phyloP scores from a whole-genome alignment of 2,113 vertebrate genomes.

The Cyprinodon tularosa region DNA sequence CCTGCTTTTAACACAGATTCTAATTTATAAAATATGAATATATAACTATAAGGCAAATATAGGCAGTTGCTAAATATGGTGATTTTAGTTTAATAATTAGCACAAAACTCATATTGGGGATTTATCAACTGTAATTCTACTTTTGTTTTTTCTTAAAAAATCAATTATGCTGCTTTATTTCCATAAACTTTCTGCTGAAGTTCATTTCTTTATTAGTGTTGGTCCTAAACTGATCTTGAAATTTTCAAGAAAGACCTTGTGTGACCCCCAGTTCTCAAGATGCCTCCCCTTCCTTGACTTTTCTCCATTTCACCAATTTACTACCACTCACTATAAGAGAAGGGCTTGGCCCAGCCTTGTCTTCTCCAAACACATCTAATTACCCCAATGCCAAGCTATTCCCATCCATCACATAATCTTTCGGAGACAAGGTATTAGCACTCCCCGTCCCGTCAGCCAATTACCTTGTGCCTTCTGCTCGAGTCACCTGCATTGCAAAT shows the following conservation, averaged over 20 bases:
- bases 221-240: slow-evolving; percentile 27
- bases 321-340: slow-evolving; percentile 70
- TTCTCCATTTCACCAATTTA: slow-evolving; percentile 21
- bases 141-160: not conserved
- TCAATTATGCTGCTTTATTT: not conserved
- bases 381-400: slow-evolving; percentile 85
- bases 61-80: too few species aligned
- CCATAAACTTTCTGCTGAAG: not conserved
- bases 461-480: slow-evolving; percentile 86
- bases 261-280: slow-evolving; percentile 44
- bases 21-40: not conserved
- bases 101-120: not conserved
- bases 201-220: not conserved
- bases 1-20: not conserved
- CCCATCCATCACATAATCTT: slow-evolving; percentile 86
- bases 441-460: slow-evolving; percentile 88
- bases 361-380: slow-evolving; percentile 86
- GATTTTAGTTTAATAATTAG: too few species aligned
- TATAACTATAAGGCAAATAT: too few species aligned
- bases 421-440: slow-evolving; percentile 83
- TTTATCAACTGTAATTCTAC: not conserved
- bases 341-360: slow-evolving; percentile 62
- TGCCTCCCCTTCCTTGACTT: slow-evolving; percentile 43
- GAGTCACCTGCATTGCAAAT: slow-evolving; percentile 94
- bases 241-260: slow-evolving; percentile 20